phyloP scores from a whole-genome alignment of 2,113 vertebrate genomes.

The Chaetodon trifascialis region DNA sequence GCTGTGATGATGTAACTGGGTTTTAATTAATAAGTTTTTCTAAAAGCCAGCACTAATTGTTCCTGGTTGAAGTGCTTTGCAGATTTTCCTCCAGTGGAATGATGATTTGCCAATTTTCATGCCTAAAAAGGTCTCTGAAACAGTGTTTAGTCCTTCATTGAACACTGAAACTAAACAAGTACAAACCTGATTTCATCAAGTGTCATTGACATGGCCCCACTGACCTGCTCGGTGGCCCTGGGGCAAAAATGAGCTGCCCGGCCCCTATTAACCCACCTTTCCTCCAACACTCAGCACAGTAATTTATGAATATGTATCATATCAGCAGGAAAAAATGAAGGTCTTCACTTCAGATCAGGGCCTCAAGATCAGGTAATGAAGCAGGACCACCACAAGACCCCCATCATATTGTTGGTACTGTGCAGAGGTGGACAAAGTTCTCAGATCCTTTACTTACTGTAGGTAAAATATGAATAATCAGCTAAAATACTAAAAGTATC shows the following conservation, averaged over 20 bases:
- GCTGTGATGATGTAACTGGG: no score
- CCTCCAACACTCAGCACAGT: no score
- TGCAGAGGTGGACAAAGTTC: no score
- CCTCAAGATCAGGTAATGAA: no score
- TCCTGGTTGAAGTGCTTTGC: not conserved
- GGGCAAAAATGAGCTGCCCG: not conserved
- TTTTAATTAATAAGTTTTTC: not conserved
- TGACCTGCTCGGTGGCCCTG: not conserved
- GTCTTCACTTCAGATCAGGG: no score
- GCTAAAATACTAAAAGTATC: not conserved
- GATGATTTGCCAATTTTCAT: not conserved
- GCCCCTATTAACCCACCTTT: not conserved
- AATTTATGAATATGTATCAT: no score
- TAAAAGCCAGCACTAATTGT: not conserved
- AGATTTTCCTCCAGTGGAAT: not conserved
- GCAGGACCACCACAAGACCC: no score
- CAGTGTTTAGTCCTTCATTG: not conserved
- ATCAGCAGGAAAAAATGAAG: no score
- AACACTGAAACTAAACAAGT: not conserved
- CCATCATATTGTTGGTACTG: no score
- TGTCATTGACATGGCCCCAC: not conserved
- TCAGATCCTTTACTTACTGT: no score
- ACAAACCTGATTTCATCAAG: not conserved
- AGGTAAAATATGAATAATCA: no score
- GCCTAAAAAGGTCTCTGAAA: not conserved